Conservation (phyloP, 2,797 vertebrate genomes). For the Heteromormyrus szaboi region DNA sequence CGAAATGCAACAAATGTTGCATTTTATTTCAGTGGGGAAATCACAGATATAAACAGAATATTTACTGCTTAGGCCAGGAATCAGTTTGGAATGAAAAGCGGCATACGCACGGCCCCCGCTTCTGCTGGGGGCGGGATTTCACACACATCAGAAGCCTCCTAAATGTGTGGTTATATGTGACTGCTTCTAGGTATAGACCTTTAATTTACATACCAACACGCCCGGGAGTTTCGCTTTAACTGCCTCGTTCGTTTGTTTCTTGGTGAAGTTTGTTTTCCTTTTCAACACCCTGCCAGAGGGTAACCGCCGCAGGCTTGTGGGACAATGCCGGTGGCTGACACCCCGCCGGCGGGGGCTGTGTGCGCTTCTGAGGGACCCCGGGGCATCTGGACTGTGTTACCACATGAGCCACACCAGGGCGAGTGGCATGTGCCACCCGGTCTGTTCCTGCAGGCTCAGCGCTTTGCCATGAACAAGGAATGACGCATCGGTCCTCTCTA, state of each 20-base stretch:
- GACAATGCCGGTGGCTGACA: neutral
- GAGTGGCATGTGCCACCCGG: neutral
- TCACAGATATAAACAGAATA: neutral
- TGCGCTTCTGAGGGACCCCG: neutral
- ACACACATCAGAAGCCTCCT: neutral
- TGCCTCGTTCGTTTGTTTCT: neutral
- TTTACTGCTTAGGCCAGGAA: neutral
- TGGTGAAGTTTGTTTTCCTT: conserved; percentile 6
- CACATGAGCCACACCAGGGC: conserved; percentile 21
- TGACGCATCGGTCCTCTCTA: conserved; percentile 20
- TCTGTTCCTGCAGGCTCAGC: conserved; percentile 16
- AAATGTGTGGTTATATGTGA: neutral
- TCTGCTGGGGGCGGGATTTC: neutral
- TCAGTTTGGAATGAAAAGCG: neutral
- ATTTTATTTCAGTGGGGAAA: neutral
- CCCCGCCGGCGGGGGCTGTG: conserved; percentile 16
- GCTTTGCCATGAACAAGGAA: conserved; percentile 22
- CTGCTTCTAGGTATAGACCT: neutral
- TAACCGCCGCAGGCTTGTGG: neutral
- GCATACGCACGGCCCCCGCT: neutral
- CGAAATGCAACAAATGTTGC: neutral
- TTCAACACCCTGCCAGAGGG: neutral
- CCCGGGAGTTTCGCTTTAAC: neutral
- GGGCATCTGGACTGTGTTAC: conserved; percentile 12
- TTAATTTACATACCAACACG: neutral